Base-by-base conservation (phyloP, 2,113 vertebrate species). In the Daphoenositta chrysoptera region DNA sequence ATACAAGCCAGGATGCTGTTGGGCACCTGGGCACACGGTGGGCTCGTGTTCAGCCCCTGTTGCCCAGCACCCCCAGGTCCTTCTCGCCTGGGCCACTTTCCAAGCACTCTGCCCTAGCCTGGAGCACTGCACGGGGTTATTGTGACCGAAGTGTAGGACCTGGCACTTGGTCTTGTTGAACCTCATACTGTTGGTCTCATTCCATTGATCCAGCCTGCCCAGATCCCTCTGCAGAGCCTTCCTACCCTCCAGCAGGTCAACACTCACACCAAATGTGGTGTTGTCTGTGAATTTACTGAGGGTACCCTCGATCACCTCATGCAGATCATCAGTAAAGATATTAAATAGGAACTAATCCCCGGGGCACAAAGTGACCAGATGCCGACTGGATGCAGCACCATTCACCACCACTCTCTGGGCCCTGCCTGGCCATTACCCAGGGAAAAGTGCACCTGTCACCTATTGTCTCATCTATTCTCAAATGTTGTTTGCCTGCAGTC, bases 401-500 rank as follows among this genome's bases (percentile, higher is more conserved):
- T 28, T 20, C 33, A 33, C 27, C 65, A 48, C 3, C 47, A 26
- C 10, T 5, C 39, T 11, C 47, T 61, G 56, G 30, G 40, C 56
- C 23, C 48, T 56, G 48, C 42, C 44, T 66, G 69, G 33, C 53
- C 60, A 30, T 21, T 37, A n/a, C 45, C 33, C 44, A 10, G 33
- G 15, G 53, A 21, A 58, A 33, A 45, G 28, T 21, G 20, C 10
- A 21, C 10, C 39, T 23, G 6, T 21, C 28, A 13, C 33, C 50
- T 15, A 2, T 20, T 44, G 58, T 57, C 58, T 72, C 33, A 57
- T 6, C 65, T 54, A 63, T 89, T 48, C 71, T 53, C 17, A 44
- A 69, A 82, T 30, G 20, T 73, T 26, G 6, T 71, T 89, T 53
- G 50, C 81, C 92, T 89, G 77, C 97, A 96, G 97, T 94, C 33